These are phyloP conservation scores for Diplosoma virens DNA, from an alignment of 23 tunicate species.

Conservation along the genomic window DNA sequence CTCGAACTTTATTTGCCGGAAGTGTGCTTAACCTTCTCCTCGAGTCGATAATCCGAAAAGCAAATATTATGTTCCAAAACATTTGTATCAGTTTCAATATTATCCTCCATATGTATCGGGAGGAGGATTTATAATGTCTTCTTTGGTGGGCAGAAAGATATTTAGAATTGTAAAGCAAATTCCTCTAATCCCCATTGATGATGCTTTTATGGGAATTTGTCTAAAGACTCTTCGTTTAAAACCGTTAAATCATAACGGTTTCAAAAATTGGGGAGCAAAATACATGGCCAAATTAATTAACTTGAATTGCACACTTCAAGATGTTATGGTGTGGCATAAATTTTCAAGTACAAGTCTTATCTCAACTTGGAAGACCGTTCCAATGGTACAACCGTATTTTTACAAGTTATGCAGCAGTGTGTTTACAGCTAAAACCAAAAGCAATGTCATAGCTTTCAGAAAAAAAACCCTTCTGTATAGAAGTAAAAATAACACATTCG, in stretches of 20 bases:
- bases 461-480: no score
- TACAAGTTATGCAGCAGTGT: no score
- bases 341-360: constrained; percentile 70
- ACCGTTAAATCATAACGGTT: constrained; percentile 96
- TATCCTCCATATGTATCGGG: constrained; percentile 98
- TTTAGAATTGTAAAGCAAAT: constrained; percentile 74
- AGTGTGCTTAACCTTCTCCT: constrained; percentile 89
- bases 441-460: no score
- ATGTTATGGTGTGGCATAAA: constrained; percentile 93
- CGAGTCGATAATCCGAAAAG: constrained; percentile 85
- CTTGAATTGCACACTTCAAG: constrained; percentile 72
- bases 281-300: constrained; percentile 41
- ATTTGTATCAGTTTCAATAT: constrained; percentile 84
- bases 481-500: no score
- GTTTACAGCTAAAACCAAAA: no score
- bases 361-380: constrained; percentile 61
- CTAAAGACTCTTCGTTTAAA: constrained; percentile 66
- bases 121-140: constrained; percentile 96
- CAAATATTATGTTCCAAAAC: constrained; percentile 90
- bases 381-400: no score
- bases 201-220: constrained; percentile 97
- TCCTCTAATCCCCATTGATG: constrained; percentile 97
- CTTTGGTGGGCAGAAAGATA: constrained; percentile 72
- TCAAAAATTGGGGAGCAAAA: constrained; percentile 95
- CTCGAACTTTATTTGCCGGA: constrained; percentile 68